Evolutionary conservation across 2,797 vertebrate species (phyloP).

Genomic region (Benthosema pterotum): DNA sequence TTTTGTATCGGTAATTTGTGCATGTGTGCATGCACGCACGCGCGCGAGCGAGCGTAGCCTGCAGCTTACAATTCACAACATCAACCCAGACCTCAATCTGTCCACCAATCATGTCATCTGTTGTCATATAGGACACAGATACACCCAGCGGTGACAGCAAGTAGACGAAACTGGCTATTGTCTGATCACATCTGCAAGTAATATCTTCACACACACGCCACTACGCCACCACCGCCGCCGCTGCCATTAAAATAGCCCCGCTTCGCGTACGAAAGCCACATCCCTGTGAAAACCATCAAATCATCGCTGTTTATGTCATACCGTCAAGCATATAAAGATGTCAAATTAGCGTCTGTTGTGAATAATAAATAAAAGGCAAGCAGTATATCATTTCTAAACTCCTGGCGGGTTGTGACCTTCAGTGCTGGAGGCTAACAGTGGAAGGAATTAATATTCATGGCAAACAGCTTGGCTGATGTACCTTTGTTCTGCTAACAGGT

Average conservation of each 20-base stretch:
- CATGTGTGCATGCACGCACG: too few relatives aligned
- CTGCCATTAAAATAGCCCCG: constrained; percentile 15
- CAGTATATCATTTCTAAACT: constrained; percentile 17
- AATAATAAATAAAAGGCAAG: constrained; percentile 41
- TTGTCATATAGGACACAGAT: constrained; percentile 22
- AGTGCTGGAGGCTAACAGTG: constrained; percentile 42
- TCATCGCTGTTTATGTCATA: constrained; percentile 4
- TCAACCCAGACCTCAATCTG: background rate
- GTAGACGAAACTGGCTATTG: background rate
- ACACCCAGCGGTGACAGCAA: constrained; percentile 9
- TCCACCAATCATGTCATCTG: constrained; percentile 23
- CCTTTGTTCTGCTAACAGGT: constrained; percentile 69
- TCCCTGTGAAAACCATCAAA: constrained; percentile 10
- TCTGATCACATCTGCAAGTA: constrained; percentile 19
- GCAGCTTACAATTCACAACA: constrained; percentile 26
- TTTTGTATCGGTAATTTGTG: too few relatives aligned
- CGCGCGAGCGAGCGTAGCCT: background rate
- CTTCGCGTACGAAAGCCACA: background rate
- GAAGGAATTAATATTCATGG: constrained; percentile 65
- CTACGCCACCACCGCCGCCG: too few relatives aligned
- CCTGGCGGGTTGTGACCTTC: constrained; percentile 43
- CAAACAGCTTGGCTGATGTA: constrained; percentile 65
- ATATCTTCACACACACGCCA: constrained; percentile 24
- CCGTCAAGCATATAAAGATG: constrained; percentile 35
- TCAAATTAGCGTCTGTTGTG: constrained; percentile 54